These are phyloP conservation scores for Phrynocephalus versicolor DNA, from an alignment of 2,113 vertebrate species.

Conservation along the genomic window DNA sequence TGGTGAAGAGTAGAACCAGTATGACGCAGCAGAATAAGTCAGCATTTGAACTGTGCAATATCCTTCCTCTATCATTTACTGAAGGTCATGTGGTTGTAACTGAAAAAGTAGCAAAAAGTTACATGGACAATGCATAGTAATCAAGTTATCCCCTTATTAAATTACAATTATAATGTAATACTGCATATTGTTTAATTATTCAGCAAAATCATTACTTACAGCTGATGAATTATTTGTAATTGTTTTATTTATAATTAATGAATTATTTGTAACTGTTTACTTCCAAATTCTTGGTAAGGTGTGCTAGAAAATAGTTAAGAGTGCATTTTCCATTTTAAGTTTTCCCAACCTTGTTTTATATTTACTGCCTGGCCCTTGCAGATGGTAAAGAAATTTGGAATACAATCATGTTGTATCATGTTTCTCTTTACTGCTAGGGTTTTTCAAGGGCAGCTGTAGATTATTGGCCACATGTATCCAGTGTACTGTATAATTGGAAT, in stretches of 20 bases:
- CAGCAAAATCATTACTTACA: background rate
- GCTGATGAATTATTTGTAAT: background rate
- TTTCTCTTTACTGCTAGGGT: background rate
- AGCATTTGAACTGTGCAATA: background rate
- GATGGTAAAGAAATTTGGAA: background rate
- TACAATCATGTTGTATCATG: background rate
- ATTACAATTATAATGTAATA: background rate
- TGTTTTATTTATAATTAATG: no score
- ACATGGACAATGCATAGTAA: no score
- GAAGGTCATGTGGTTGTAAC: background rate
- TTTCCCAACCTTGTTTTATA: background rate
- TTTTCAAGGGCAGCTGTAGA: background rate
- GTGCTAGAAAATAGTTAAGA: background rate
- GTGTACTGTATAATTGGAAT: background rate
- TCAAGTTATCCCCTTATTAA: no score
- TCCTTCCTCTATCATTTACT: background rate
- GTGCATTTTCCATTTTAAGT: background rate
- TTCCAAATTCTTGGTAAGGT: background rate
- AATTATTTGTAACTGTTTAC: background rate
- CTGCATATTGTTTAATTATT: no score
- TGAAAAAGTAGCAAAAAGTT: no score
- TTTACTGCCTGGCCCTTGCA: background rate
- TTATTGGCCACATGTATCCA: background rate
- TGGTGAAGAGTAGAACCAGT: background rate
- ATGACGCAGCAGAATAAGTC: background rate